A percentile compares a stretch with the other conserved stretches of the same genome.
Conservation (phyloP, 2,113 vertebrate genomes). For the Burhinus oedicnemus region DNA sequence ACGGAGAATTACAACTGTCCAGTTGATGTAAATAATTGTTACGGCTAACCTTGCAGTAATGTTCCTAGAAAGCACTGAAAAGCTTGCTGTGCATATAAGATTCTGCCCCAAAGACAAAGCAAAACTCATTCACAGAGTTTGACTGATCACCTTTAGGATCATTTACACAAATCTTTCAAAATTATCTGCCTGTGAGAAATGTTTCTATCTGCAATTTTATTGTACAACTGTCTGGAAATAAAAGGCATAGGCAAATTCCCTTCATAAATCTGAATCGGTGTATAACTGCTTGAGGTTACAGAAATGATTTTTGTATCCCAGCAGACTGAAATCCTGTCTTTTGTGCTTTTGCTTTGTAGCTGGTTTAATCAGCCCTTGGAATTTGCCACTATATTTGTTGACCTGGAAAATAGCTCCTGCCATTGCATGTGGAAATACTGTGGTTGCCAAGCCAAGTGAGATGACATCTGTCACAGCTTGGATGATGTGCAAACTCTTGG, state of each 20-base stretch:
- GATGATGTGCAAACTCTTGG: conserved; percentile 94
- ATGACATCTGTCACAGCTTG: conserved; percentile 96
- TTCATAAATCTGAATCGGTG: background rate
- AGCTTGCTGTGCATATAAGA: background rate
- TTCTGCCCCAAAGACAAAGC: background rate
- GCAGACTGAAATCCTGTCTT: background rate
- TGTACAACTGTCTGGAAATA: background rate
- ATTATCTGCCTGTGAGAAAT: background rate
- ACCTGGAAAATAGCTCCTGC: conserved; percentile 98
- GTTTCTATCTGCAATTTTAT: background rate
- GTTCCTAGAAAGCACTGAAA: background rate
- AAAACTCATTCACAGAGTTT: background rate
- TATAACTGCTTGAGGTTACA: background rate
- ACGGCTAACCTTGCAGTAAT: background rate
- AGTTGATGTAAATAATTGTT: background rate
- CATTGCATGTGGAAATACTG: conserved; percentile 90
- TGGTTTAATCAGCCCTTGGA: conserved; percentile 97
- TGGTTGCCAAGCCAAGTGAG: conserved; percentile 97
- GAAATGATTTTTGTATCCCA: background rate
- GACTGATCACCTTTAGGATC: background rate
- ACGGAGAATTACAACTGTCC: background rate
- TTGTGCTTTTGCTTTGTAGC: conserved; percentile 68
- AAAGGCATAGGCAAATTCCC: background rate
- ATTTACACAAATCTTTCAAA: background rate
- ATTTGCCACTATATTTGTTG: conserved; percentile 92